Conservation (phyloP, 2,797 vertebrate genomes). For the Melanotaenia nigrans region DNA sequence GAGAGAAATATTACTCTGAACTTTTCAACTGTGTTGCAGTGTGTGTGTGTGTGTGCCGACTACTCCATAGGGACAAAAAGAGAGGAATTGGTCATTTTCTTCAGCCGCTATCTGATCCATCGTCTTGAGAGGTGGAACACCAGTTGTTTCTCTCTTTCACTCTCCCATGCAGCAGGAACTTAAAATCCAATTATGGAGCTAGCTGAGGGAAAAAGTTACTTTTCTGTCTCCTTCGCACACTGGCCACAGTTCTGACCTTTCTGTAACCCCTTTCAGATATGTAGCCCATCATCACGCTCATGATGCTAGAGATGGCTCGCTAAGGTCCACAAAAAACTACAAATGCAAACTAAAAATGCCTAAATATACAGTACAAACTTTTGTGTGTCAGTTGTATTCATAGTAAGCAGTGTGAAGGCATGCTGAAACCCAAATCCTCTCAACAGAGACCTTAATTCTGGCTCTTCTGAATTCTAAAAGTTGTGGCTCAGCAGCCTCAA, state of each 20-base stretch:
- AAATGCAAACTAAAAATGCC: background rate
- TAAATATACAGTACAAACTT: background rate
- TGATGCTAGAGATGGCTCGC: too few species aligned
- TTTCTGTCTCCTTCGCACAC: conserved; percentile 14
- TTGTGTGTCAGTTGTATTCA: background rate
- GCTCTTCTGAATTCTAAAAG: background rate
- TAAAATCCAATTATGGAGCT: conserved; percentile 68
- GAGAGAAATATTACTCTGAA: conserved; percentile 37
- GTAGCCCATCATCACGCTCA: background rate
- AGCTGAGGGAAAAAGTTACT: conserved; percentile 56
- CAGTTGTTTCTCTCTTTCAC: conserved; percentile 20
- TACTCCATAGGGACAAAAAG: conserved; percentile 6
- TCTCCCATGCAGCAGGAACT: conserved; percentile 32
- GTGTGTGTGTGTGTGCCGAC: conserved; percentile 16
- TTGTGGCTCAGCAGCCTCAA: background rate
- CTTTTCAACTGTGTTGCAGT: conserved; percentile 46
- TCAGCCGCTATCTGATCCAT: conserved; percentile 60
- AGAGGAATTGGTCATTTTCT: conserved; percentile 66
- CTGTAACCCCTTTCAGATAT: background rate
- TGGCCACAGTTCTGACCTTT: conserved; percentile 18
- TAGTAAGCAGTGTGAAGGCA: background rate
- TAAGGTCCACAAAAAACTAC: background rate
- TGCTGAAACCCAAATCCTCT: background rate
- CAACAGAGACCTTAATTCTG: background rate
- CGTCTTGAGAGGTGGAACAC: conserved; percentile 43